Evolutionary conservation across 2,113 vertebrate species (phyloP).

Genomic region (Rattus norvegicus): DNA sequence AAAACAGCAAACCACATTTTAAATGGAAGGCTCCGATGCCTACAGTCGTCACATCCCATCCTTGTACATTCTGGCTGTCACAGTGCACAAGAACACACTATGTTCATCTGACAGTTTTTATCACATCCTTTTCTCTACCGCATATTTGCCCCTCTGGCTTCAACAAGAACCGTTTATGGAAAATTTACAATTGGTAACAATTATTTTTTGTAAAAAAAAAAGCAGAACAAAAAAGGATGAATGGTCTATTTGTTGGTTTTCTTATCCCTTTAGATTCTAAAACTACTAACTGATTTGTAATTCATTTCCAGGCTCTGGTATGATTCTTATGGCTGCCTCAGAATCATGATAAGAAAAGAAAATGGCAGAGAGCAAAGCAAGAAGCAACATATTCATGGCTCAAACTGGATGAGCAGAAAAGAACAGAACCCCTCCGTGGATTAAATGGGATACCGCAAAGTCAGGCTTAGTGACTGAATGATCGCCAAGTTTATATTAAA

Average conservation of each 20-base stretch:
- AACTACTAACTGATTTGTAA: conserved; percentile 57
- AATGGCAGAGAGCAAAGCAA: conserved; percentile 42
- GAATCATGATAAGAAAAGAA: conserved; percentile 68
- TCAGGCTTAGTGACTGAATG: conserved; percentile 68
- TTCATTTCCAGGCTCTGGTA: conserved; percentile 60
- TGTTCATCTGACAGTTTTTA: background rate
- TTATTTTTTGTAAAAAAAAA: conserved; percentile 22
- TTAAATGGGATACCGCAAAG: conserved; percentile 67
- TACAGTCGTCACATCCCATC: background rate
- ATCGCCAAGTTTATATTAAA: conserved; percentile 72
- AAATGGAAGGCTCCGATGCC: background rate
- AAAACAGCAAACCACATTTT: background rate
- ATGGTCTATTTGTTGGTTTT: conserved; percentile 60
- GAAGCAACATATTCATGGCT: conserved; percentile 71
- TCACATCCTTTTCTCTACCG: background rate
- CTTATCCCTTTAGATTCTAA: conserved; percentile 57
- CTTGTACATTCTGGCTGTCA: background rate
- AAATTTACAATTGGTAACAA: conserved; percentile 45
- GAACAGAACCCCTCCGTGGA: conserved; percentile 63
- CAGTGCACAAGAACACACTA: background rate
- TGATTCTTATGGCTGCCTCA: conserved; percentile 46
- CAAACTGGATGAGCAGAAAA: conserved; percentile 67
- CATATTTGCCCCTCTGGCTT: background rate
- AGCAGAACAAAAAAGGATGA: conserved; percentile 16
- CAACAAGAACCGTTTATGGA: conserved; percentile 12